Base-by-base conservation (phyloP, 2,113 vertebrate species). In the Todiramphus chloris region DNA sequence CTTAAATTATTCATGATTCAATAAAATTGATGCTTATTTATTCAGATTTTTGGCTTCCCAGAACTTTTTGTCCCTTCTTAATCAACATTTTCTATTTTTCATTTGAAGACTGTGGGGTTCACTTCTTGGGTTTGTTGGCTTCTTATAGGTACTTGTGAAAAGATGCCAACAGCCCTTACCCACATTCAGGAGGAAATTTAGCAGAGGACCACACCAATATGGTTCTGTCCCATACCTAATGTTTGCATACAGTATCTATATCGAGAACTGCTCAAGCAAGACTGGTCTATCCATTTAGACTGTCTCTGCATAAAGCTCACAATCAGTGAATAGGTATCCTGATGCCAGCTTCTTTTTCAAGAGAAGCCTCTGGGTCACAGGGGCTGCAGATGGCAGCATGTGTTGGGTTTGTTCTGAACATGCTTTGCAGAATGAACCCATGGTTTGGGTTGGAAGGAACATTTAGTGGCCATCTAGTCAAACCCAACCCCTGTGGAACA, bases 1-100 rank as follows among this genome's bases (percentile, higher is more conserved):
- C 99, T 99, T 99, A 99, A 99, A 99, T 99, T 99, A 99, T 99
- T 99, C 99, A 98, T 98, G 98, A 99, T 98, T 98, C 98, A 99
- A 99, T 99, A 99, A 99, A 99, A 98, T 98, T 97, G 97, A 99
- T 98, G 98, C 98, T 99, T 99, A 99, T 99, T 99, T 99, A 99
- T 99, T 98, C 98, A 98, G 94, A 97, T 96, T 76, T 76, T 55
- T 94, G 96, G 94, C 96, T 94, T 94, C 89, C 64, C 94, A 89
- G 87, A 63, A 58, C 58, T 76, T 95, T 91, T 78, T 96, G 58
- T 90, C 44, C 50, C 81, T 62, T 83, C 43, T 56, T 62, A 24
- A 55, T 63, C 30, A 39, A 28, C 8, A 4, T 55, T 90, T 73
- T 64, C 6, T 43, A 0, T 35, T 73, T 51, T 91, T 43, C 19